phyloP scores from a whole-genome alignment of 2,797 vertebrate species.

The Characodon lateralis region DNA sequence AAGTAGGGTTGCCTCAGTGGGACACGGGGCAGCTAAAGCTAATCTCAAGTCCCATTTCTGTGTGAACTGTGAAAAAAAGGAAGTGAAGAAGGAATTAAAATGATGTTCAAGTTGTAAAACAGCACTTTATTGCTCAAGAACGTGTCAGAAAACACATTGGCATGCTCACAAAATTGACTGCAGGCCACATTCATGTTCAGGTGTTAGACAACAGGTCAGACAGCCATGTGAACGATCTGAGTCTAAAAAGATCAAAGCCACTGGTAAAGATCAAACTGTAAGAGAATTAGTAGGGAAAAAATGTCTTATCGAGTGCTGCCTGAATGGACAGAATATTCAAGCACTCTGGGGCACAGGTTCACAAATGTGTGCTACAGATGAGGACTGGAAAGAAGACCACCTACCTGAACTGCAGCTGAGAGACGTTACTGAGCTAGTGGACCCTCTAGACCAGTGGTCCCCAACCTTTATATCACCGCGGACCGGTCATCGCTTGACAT shows the following conservation, averaged over 20 bases:
- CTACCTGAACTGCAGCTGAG: slow-evolving; percentile 5
- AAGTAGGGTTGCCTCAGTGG: neutral
- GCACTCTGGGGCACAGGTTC: slow-evolving; percentile 13
- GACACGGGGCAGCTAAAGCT: neutral
- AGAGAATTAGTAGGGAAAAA: slow-evolving; percentile 2
- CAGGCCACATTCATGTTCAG: slow-evolving; percentile 2
- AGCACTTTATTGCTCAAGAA: slow-evolving; percentile 23
- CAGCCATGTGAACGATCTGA: neutral
- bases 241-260: neutral
- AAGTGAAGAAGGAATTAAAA: slow-evolving; percentile 9
- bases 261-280: neutral
- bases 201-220: neutral
- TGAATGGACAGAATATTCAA: neutral
- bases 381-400: neutral
- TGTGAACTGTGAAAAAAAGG: slow-evolving; percentile 12
- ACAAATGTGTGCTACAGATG: slow-evolving; percentile 17
- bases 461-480: too few relatives aligned
- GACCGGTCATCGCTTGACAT: too few relatives aligned
- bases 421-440: neutral
- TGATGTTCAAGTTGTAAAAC: slow-evolving; percentile 23
- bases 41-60: slow-evolving; percentile 13
- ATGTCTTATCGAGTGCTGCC: neutral
- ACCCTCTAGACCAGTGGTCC: neutral
- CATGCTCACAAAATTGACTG: slow-evolving; percentile 23
- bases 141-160: slow-evolving; percentile 19